Percentiles rank a stretch among this genome's conserved stretches.
Evolutionary conservation across 2,888 invertebrate genomes (phyloP).

Genomic region (Meteorus colon): DNA sequence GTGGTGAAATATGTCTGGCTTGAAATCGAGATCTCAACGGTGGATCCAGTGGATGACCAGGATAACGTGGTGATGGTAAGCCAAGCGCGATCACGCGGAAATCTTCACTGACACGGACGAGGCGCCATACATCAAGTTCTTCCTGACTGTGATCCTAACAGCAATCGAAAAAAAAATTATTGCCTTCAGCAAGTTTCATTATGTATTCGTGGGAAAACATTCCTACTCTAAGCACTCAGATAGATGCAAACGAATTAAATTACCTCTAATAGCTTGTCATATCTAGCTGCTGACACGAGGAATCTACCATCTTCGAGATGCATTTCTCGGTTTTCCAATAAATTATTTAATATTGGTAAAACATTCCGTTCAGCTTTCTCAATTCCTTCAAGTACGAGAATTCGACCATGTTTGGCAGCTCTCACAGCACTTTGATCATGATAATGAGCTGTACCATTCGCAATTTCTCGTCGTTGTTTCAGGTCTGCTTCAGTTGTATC

Average conservation of each 20-base stretch:
- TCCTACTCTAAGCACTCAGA: too few relatives aligned
- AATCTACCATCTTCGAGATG: conserved; percentile 97
- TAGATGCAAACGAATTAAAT: conserved; percentile 17
- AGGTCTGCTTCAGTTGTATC: conserved; percentile 98
- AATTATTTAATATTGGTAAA: conserved; percentile 94
- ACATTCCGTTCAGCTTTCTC: conserved; percentile 99
- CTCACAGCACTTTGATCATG: conserved; percentile 97
- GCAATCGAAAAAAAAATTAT: conserved; percentile 41
- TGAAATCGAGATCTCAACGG: conserved; percentile 96
- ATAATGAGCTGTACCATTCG: conserved; percentile 89
- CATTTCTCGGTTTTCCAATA: conserved; percentile 98
- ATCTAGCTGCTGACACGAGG: conserved; percentile 90
- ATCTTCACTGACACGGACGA: conserved; percentile 93
- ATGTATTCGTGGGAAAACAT: too few relatives aligned
- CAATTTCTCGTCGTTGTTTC: conserved; percentile 95
- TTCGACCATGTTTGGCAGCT: conserved; percentile 91
- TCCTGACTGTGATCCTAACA: conserved; percentile 84
- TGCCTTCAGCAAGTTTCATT: too few relatives aligned
- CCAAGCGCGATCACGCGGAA: conserved; percentile 96
- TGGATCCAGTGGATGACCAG: conserved; percentile 96
- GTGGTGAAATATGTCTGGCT: conserved; percentile 85
- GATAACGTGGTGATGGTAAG: conserved; percentile 89
- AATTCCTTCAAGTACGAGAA: conserved; percentile 94
- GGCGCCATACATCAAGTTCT: conserved; percentile 88
- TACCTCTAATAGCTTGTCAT: conserved; percentile 91